Conservation (phyloP, 2,113 vertebrate genomes). For the Steatornis caripensis region DNA sequence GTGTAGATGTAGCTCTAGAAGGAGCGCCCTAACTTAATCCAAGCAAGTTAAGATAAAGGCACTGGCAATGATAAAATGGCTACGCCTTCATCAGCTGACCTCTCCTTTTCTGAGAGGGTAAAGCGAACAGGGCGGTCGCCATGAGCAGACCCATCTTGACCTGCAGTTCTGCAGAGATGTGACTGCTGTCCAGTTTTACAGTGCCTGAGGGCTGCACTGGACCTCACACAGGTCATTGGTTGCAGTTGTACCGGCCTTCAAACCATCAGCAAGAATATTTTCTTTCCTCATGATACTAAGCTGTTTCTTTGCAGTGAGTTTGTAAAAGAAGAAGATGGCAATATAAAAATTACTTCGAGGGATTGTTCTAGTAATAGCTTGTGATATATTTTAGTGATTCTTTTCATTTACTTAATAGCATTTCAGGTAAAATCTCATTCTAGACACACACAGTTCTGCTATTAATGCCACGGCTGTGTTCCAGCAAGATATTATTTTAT, state of each 20-base stretch:
- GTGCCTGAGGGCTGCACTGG: background rate
- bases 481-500: conserved; percentile 54
- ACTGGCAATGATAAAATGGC: background rate
- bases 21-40: background rate
- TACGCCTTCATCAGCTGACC: background rate
- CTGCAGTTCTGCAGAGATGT: background rate
- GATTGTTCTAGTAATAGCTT: conserved; percentile 50
- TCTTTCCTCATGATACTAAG: background rate
- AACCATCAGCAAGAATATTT: background rate
- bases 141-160: background rate
- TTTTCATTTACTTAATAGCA: conserved; percentile 66
- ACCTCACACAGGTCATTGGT: background rate
- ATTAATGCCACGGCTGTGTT: conserved; percentile 38
- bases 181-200: background rate
- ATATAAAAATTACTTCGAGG: conserved; percentile 55
- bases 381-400: conserved; percentile 62
- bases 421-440: conserved; percentile 49
- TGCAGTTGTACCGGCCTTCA: background rate
- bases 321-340: conserved; percentile 56
- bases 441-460: conserved; percentile 47
- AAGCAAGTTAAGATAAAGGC: background rate
- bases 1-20: background rate
- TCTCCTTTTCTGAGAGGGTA: background rate
- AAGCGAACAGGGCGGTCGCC: accelerated
- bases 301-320: background rate